phyloP scores from a whole-genome alignment of 2,888 invertebrate species.

The Fabriciana adippe region DNA sequence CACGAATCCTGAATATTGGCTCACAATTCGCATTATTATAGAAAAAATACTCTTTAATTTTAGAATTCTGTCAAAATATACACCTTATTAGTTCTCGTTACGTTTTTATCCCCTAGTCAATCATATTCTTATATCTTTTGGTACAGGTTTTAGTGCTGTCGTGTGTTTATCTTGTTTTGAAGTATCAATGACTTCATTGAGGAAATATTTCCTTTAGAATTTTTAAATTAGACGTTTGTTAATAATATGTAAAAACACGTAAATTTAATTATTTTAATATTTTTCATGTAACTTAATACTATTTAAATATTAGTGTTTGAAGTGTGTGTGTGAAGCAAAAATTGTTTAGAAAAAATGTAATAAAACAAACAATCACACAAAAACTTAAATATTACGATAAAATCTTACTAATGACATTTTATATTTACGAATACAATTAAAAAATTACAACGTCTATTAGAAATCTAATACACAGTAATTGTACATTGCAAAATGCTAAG shows the following conservation, averaged over 20 bases:
- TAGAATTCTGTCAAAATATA: not conserved
- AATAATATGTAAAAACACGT: too few species aligned
- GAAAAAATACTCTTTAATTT: not conserved
- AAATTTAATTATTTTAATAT: too few species aligned
- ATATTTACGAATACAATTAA: too few species aligned
- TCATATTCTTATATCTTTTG: slow-evolving; percentile 14
- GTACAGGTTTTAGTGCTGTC: slow-evolving; percentile 3
- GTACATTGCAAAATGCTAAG: slow-evolving; percentile 27
- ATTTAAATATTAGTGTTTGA: too few species aligned
- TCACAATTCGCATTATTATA: too few species aligned
- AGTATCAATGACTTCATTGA: slow-evolving; percentile 2
- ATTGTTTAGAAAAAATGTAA: too few species aligned
- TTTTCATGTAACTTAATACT: too few species aligned
- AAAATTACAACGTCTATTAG: slow-evolving; percentile 12
- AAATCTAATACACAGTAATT: slow-evolving; percentile 22
- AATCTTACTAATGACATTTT: too few species aligned
- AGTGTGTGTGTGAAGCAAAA: too few species aligned
- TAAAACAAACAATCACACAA: too few species aligned
- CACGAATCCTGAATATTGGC: too few species aligned
- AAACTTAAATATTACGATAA: too few species aligned
- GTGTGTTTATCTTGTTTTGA: slow-evolving; percentile 3
- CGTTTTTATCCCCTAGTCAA: slow-evolving; percentile 22
- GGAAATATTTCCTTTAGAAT: slow-evolving; percentile 2
- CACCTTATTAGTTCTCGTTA: not conserved
- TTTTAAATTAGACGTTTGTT: not conserved